Evolutionary conservation across 2,797 vertebrate genomes (phyloP), one percentile per base, ranked within the genome.

Genomic region (Channa striata): DNA sequence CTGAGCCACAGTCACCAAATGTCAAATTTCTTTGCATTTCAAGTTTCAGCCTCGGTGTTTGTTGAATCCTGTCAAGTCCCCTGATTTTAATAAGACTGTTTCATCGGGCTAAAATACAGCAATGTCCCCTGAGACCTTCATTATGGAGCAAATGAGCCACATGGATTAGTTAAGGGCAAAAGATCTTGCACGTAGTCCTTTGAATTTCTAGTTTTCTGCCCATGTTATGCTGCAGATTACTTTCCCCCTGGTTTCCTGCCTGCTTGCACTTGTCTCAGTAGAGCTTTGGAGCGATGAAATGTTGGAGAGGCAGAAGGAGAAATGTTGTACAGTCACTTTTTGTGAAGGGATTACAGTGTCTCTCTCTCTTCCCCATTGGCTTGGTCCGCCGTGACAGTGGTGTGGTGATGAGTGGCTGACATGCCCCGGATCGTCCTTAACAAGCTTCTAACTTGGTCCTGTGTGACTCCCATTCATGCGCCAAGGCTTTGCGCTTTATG

Each of bases 291-390:
- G 78, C 63, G 61, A 43, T 39, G 12, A 63, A 40, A 21, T 72
- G 68, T 39, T 54, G 62, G 60, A 67, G 73, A 70, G 52, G 33
- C 11, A 51, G 39, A 51, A 54, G 72, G 66, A 58, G 74, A 84
- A 78, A 76, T 78, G 73, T 85, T 77, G 59, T 50, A 77, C 78
- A 80, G 72, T 78, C 71, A 80, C 72, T 86, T 90, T 80, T 81
- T 80, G 52, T 85, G 72, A 74, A 25, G 65, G 87, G 92, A 93
- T 92, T 91, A 89, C 76, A 60, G 68, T 63, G 72, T n/a, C 62
- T 62, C 66, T 64, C 84, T 77, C 78, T 88, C 81, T 0, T 74
- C 84, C 86, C 73, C 82, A 91, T 91, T 92, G 90, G 91, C 70
- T 66, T 86, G 81, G 62, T 69, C 74, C 69, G 48, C 76, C 53